These are phyloP conservation scores for Petrosia ficiformis DNA, from an alignment of 37 sponge, comb jelly and placozoan genomes.

Conservation along the genomic window DNA sequence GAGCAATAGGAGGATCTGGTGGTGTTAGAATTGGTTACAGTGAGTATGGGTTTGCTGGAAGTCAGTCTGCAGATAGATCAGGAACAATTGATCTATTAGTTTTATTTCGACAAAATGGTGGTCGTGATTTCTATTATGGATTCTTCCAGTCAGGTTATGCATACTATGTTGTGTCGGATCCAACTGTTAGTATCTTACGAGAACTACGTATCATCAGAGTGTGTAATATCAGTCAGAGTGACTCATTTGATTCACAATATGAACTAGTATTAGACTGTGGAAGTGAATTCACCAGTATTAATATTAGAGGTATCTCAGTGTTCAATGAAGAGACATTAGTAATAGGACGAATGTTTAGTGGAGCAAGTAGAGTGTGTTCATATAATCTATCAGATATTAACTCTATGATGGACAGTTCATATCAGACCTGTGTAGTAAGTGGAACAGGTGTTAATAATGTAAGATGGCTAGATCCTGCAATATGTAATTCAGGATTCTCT, in stretches of 20 bases:
- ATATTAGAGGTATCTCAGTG: not conserved
- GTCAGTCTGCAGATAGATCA: too few relatives aligned
- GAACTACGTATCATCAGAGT: not conserved
- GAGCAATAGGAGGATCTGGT: not conserved
- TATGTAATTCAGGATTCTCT: too few relatives aligned
- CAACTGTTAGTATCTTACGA: not conserved
- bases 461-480: too few relatives aligned
- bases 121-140: not conserved
- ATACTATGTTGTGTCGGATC: conserved; percentile 8
- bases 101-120: conserved; percentile 1
- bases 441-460: not conserved
- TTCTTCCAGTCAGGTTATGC: not conserved
- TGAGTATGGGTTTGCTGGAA: conserved; percentile 5
- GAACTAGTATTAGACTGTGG: not conserved
- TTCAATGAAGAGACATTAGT: conserved; percentile 2
- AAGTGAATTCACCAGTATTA: not conserved
- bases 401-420: not conserved
- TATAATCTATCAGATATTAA: conserved; percentile 4
- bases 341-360: not conserved
- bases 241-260: not conserved
- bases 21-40: not conserved
- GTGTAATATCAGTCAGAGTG: not conserved
- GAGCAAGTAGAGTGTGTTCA: not conserved
- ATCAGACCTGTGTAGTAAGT: not conserved
- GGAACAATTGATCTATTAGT: not conserved